Conservation (phyloP, 2,797 vertebrate genomes). For the Anableps anableps region DNA sequence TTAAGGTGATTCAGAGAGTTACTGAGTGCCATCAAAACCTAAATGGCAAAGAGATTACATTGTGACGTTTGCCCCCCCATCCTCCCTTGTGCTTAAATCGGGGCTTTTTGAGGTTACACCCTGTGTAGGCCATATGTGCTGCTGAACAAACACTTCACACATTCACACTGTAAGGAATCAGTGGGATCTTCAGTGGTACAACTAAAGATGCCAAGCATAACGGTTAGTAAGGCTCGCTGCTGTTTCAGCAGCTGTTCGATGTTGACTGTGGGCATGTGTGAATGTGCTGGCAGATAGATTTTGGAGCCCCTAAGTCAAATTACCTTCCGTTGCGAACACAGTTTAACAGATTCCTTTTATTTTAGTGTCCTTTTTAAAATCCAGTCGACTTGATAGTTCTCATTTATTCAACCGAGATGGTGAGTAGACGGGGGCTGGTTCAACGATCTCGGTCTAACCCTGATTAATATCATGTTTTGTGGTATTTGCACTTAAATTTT, state of each 20-base stretch:
- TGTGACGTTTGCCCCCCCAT: not conserved
- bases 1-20: not conserved
- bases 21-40: not conserved
- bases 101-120: slow-evolving; percentile 2
- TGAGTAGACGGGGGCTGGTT: not conserved
- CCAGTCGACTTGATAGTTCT: not conserved
- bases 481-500: not conserved
- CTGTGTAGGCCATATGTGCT: slow-evolving; percentile 21
- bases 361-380: not conserved
- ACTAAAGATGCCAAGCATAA: slow-evolving; percentile 19
- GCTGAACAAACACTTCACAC: slow-evolving; percentile 13
- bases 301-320: not conserved
- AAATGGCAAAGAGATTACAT: not conserved
- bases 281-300: not conserved
- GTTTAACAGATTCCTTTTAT: not conserved
- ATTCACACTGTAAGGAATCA: slow-evolving; percentile 9
- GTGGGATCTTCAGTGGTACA: slow-evolving; percentile 13
- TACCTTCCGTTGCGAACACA: too few relatives aligned
- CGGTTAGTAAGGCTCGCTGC: slow-evolving; percentile 40
- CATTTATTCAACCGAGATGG: too few relatives aligned
- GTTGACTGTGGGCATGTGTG: slow-evolving; percentile 10
- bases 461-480: not conserved
- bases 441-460: not conserved
- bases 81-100: not conserved
- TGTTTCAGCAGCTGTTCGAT: slow-evolving; percentile 49